Base-by-base conservation (phyloP, 2,888 invertebrate species). In the Microctonus hyperodae region DNA sequence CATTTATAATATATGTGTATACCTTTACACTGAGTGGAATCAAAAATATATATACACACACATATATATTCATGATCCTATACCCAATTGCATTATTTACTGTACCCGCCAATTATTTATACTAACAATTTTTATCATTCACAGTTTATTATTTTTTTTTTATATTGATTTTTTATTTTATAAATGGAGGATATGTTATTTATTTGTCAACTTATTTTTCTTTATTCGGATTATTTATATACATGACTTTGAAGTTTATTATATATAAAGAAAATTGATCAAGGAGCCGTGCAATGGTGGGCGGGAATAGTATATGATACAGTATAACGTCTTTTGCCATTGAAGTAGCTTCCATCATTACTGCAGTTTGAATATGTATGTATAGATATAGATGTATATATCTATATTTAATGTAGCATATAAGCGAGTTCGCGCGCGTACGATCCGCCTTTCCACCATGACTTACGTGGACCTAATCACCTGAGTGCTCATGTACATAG, bases 391-490 rank as follows among this genome's bases (percentile, higher is more conserved):
- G n/a, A n/a, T n/a, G n/a, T 51, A 31, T 16, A 16, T 28, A 55
- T 55, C 55, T 31, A 31, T 55, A 55, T 31, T 55, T 28, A 5
- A 44, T 16, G 16, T 37, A 16, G 25, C n/a, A n/a, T 13, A 51
- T 51, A 25, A 44, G 44, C 16, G 51, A 51, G 51, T 51, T 51
- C 51, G 51, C 25, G 51, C 51, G 33, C 28, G 20, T 44, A 44
- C 55, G 55, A 31, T 16, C 22, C 25, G 11, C 31, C 53, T 44
- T 57, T 61, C 44, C 25, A 35, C 37, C 10, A 66, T 60, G 28
- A 67, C 64, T 67, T 64, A 69, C 68, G 68, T 70, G 64, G 64
- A 70, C 58, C 71, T 70, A 72, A 72, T 72, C 70, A 72, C 71
- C 64, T 66, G 71, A 72, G 70, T 70, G 71, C 71, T 72, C 53